Conservation (phyloP, 1,140 invertebrate genomes). For the Psilanteris sp. region DNA sequence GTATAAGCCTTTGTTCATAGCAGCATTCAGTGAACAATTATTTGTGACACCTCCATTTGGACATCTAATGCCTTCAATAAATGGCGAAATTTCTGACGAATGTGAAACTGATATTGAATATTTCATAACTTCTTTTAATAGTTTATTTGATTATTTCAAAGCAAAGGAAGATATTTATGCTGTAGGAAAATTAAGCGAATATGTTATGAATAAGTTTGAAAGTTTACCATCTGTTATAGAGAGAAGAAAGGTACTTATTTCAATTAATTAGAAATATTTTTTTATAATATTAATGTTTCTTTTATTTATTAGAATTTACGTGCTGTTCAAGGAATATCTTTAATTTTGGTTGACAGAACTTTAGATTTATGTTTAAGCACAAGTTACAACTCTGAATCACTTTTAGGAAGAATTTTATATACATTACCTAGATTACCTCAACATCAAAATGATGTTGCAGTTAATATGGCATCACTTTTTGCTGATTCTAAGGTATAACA, state of each 20-base stretch:
- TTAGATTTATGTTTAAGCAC: slow-evolving; percentile 83
- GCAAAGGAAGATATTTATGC: slow-evolving; percentile 84
- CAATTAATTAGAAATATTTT: not conserved
- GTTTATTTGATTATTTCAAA: slow-evolving; percentile 82
- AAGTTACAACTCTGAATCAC: slow-evolving; percentile 82
- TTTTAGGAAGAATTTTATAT: slow-evolving; percentile 83
- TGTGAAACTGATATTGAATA: slow-evolving; percentile 76
- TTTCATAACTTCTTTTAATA: slow-evolving; percentile 82
- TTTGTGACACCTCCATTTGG: slow-evolving; percentile 84
- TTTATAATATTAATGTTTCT: slow-evolving; percentile 3
- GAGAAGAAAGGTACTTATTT: slow-evolving; percentile 80
- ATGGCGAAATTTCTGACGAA: slow-evolving; percentile 75
- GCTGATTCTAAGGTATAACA: slow-evolving; percentile 79
- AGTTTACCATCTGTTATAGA: slow-evolving; percentile 78
- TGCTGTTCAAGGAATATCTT: slow-evolving; percentile 79
- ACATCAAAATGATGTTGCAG: slow-evolving; percentile 83
- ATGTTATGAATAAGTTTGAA: slow-evolving; percentile 83
- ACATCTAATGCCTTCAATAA: slow-evolving; percentile 82
- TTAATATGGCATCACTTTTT: slow-evolving; percentile 84
- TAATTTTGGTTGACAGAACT: slow-evolving; percentile 85
- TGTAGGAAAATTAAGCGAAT: slow-evolving; percentile 83
- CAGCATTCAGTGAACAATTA: slow-evolving; percentile 81
- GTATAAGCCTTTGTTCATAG: slow-evolving; percentile 83
- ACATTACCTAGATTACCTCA: slow-evolving; percentile 83
- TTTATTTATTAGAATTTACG: slow-evolving; percentile 30